Base-by-base conservation (phyloP, 2,797 vertebrate genomes). In the Rhinatrema bivittatum region DNA sequence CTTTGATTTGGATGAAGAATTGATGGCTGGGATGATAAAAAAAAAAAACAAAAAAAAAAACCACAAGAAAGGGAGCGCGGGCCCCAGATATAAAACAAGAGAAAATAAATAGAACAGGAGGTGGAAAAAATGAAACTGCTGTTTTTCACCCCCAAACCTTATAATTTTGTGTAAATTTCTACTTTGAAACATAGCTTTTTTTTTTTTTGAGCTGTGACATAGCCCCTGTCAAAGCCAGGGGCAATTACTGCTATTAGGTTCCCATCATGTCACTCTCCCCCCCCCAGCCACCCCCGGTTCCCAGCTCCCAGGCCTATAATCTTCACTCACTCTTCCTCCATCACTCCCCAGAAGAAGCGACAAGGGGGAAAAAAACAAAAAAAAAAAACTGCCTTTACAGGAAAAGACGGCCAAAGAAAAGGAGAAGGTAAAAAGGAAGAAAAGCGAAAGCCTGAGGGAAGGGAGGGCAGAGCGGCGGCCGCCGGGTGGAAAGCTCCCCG, bases 81-180 rank as follows among this genome's bases (percentile, higher is more conserved):
- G 14, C 14, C n/a, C n/a, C n/a, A 34, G n/a, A 34, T 19, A 30
- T 30, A 30, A 10, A 19, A 2, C 30, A 18, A 30, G 16, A 5
- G 11, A 12, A 18, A 6, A 9, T 9, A 30, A 9, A 30, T 17
- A 29, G n/a, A n/a, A n/a, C n/a, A n/a, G n/a, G n/a, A n/a, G n/a
- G n/a, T n/a, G 32, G 48, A 39, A 36, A 0, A 11, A 12, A 16
- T 17, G 13, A 10, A 20, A 46, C 45, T 10, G 84, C 77, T 80
- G 54, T 76, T 79, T n/a, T 92, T 93, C 86, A 82, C 82, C 85
- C 85, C 79, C 70, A 85, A 82, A 81, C 62, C 78, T 78, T 86
- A 89, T 93, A 97, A 98, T 98, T 98, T 98, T 93, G 91, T 94
- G 93, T 91, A 95, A 93, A 97, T 98, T 88, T 85, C 93, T 81